These are phyloP conservation scores for Sycophila sp. DNA, from an alignment of 1,140 invertebrate species.

Conservation along the genomic window DNA sequence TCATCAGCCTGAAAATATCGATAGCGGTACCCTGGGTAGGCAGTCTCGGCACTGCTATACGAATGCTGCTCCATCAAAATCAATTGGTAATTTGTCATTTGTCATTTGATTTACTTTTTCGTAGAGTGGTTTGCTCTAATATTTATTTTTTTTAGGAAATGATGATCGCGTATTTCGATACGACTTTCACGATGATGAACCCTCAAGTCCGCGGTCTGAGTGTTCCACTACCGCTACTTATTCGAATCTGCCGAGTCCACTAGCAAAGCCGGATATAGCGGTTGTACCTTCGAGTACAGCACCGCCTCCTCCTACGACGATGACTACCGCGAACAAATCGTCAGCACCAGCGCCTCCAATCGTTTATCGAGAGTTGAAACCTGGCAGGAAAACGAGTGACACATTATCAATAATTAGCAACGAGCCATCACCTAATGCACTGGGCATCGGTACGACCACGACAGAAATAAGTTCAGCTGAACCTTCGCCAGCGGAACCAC, in stretches of 20 bases:
- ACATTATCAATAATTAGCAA: slow-evolving; percentile 64
- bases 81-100: too few relatives aligned
- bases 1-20: slow-evolving; percentile 66
- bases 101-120: too few relatives aligned
- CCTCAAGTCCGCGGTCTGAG: slow-evolving; percentile 69
- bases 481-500: slow-evolving; percentile 63
- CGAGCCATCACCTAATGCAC: slow-evolving; percentile 57
- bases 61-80: slow-evolving; percentile 73
- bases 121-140: too few relatives aligned
- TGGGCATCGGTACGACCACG: slow-evolving; percentile 13
- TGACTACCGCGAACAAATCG: too few relatives aligned
- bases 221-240: slow-evolving; percentile 66
- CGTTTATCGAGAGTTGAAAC: slow-evolving; percentile 80
- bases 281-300: neutral
- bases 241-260: slow-evolving; percentile 71
- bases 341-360: slow-evolving; percentile 68
- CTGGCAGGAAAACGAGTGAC: slow-evolving; percentile 73
- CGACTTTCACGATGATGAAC: slow-evolving; percentile 69
- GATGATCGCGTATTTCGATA: slow-evolving; percentile 73
- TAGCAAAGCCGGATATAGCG: slow-evolving; percentile 55
- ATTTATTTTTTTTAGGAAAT: neutral
- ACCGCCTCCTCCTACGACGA: slow-evolving; percentile 46
- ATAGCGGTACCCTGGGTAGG: slow-evolving; percentile 45
- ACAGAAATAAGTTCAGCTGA: slow-evolving; percentile 57
- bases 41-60: slow-evolving; percentile 73